phyloP scores from a whole-genome alignment of 1,140 invertebrate species.

The Halictus rubicundus region DNA sequence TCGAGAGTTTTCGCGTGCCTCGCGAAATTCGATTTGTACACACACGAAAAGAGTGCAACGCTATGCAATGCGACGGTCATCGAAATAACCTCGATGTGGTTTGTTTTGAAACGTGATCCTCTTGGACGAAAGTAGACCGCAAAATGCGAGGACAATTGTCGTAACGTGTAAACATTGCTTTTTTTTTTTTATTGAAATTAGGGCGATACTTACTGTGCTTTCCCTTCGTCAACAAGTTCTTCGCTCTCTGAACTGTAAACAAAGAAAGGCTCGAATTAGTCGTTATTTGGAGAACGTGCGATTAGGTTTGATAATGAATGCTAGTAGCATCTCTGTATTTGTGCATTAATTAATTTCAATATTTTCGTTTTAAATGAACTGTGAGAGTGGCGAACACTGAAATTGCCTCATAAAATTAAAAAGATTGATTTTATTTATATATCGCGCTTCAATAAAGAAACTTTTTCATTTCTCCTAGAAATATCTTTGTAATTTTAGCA shows the following conservation, averaged over 20 bases:
- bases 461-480: too few relatives aligned
- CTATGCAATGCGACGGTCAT: not conserved
- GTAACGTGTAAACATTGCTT: too few relatives aligned
- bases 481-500: too few relatives aligned
- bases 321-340: too few relatives aligned
- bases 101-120: constrained; percentile 33
- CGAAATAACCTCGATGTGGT: not conserved
- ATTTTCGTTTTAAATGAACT: too few relatives aligned
- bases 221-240: constrained; percentile 89
- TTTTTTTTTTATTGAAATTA: not conserved
- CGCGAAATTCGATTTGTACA: constrained; percentile 13
- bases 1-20: not conserved
- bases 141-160: not conserved
- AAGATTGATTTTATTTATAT: too few relatives aligned
- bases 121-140: too few relatives aligned
- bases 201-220: constrained; percentile 86
- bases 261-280: constrained; percentile 58
- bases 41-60: not conserved
- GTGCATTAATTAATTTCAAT: too few relatives aligned
- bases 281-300: not conserved
- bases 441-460: too few relatives aligned
- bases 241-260: constrained; percentile 86
- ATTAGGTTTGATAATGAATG: too few relatives aligned
- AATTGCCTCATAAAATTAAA: too few relatives aligned
- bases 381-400: too few relatives aligned